Percentiles rank a stretch among this genome's conserved stretches.
Conservation (phyloP, 2,113 vertebrate species). For the Prionailurus viverrinus region DNA sequence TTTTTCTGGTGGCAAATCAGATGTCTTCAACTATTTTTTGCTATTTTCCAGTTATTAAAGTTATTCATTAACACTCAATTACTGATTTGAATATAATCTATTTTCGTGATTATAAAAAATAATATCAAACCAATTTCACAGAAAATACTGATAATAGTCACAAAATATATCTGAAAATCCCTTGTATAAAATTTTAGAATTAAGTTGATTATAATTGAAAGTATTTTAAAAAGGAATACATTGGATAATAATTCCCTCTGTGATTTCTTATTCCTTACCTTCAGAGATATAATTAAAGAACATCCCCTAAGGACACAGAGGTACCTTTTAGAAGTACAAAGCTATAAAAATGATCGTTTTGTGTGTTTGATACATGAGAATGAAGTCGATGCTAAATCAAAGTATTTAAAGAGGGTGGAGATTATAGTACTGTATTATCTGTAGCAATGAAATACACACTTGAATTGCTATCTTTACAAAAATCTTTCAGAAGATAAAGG, state of each 20-base stretch:
- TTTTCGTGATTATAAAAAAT: background rate
- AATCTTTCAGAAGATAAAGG: background rate
- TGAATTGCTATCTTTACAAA: background rate
- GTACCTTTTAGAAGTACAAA: background rate
- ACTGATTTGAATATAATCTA: slow-evolving; percentile 5
- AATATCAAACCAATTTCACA: slow-evolving; percentile 17
- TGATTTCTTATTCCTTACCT: slow-evolving; percentile 52
- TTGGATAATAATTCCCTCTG: slow-evolving; percentile 16
- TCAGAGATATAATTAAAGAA: slow-evolving; percentile 72
- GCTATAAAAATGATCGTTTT: slow-evolving; percentile 30
- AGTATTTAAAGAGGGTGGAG: background rate
- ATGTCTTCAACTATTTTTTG: background rate
- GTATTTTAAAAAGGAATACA: slow-evolving; percentile 17
- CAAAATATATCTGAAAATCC: slow-evolving; percentile 19
- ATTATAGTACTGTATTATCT: background rate
- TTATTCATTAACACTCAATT: slow-evolving; percentile 21
- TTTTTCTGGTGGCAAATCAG: slow-evolving; percentile 3
- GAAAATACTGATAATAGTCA: slow-evolving; percentile 21
- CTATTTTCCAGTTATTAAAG: slow-evolving; percentile 47
- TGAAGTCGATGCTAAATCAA: background rate
- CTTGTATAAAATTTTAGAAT: slow-evolving; percentile 54
- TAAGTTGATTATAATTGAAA: slow-evolving; percentile 72
- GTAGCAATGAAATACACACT: background rate
- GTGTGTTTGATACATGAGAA: slow-evolving; percentile 1
- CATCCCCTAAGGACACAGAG: background rate